Base-by-base conservation (phyloP, 2,797 vertebrate species). In the Nyctibius grandis region DNA sequence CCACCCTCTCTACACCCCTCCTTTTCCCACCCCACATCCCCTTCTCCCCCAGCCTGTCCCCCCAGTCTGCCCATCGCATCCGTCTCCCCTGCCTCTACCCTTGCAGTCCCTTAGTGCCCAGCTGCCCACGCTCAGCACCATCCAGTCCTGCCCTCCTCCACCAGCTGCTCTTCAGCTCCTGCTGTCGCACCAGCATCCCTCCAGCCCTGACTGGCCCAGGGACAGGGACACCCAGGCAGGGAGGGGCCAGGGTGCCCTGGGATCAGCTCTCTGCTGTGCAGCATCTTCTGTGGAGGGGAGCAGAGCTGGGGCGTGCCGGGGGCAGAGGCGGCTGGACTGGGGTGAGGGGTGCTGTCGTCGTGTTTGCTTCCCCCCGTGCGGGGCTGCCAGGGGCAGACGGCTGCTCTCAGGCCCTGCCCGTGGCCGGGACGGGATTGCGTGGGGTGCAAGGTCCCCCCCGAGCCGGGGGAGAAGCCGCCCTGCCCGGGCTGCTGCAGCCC, bases 11-110 rank as follows among this genome's bases (percentile, higher is more conserved):
- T 73, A 67, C 4, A 4, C 2, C 1, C 5, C 10, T 90, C 17
- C 15, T 50, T 69, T 92, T 70, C 31, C 61, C 19, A 54, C 6
- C 31, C 45, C 33, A n/a, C 4, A 1, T 33, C 23, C 21, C 17
- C 33, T 80, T 89, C 31, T 56, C 6, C 17, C 10, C 1, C 2
- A 63, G 31, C 19, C 40, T 74, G 34, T 53, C 0, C 5, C 33
- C 20, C 6, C 4, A n/a, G 13, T 44, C 26, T 59, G 19, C 51
- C 45, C 22, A 19, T 42, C 0, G 0, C 31, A 42, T 20, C 42
- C 34, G 2, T 38, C 18, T 65, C 38, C 26, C 5, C 25, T 20
- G 38, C 42, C 19, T 40, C 65, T 81, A 42, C 38, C 56, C 26
- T 83, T 69, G 26, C 54, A n/a, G 28, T 40, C n/a, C 50, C 51